Evolutionary conservation across 1,140 invertebrate genomes (phyloP), one percentile per base, ranked within the genome.

Genomic region (Adelges cooleyi): DNA sequence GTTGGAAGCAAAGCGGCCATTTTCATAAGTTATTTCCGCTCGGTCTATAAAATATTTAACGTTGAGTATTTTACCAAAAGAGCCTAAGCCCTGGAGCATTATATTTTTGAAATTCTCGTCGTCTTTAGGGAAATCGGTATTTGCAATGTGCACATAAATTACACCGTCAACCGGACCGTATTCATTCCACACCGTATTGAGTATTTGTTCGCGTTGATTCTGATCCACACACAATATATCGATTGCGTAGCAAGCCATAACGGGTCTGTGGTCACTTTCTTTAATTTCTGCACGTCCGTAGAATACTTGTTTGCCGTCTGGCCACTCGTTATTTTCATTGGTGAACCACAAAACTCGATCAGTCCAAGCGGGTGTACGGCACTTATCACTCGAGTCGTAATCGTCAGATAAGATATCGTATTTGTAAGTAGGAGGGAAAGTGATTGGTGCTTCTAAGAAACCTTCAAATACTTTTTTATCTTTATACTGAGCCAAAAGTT

Each of bases 371-470:
- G 97, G 97, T 29, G 91, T 87, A 49, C 95, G 80, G 72, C 86
- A 89, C 76, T 99, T 99, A 75, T 99, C 97, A 75, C 95, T 98
- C 0, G 96, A 99, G 74, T 99, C 97, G 75, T 98, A 99, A 78
- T 98, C 95, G 76, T 98, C 92, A 72, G 92, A 96, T 75, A 98
- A 98, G 36, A 97, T 76, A 79, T 99, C 97, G 74, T 98, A 99
- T 75, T 99, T 99, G 74, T 99, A 99, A 0, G 96, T 99, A 2
- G 97, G 97, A 20, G 90, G 80, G 77, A 99, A 99, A 52, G 81
- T 86, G 18, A 97, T 88, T 25, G 85, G 82, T 1, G 92, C 96
- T 80, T 99, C 97, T 54, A 84, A 80, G 73, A 94, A 99, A 71
- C 93, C 90, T 73, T 88, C 85, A 73, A 99, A 99, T n/a, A 91